Percentiles rank a stretch among this genome's conserved stretches.
Conservation (phyloP, 2,888 invertebrate genomes). For the Pandemis corylana region DNA sequence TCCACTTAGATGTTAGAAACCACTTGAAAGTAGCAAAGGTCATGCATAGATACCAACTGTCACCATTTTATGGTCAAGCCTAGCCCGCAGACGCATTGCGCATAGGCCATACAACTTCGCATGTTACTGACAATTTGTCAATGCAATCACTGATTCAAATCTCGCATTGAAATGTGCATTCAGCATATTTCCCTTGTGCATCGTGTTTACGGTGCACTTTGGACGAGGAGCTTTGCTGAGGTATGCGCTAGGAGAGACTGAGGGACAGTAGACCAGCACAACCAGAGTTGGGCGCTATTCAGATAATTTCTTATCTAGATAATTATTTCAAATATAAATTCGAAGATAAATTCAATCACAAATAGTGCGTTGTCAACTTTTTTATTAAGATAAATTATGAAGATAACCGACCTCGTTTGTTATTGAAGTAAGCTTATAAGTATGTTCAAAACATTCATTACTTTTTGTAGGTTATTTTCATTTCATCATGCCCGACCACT, state of each 20-base stretch:
- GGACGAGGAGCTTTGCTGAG: slow-evolving; percentile 13
- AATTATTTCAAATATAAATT: too few relatives aligned
- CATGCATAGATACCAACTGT: not conserved
- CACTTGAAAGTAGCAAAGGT: not conserved
- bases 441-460: too few relatives aligned
- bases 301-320: too few relatives aligned
- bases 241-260: not conserved
- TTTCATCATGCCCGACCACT: too few relatives aligned
- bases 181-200: slow-evolving; percentile 31
- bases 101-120: slow-evolving; percentile 11
- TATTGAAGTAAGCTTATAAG: too few relatives aligned
- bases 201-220: slow-evolving; percentile 20
- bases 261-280: slow-evolving; percentile 15
- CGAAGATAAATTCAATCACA: too few relatives aligned
- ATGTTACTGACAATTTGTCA: slow-evolving; percentile 38
- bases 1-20: not conserved
- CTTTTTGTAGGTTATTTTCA: too few relatives aligned
- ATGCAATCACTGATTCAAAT: slow-evolving; percentile 36
- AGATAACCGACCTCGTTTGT: too few relatives aligned
- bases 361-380: too few relatives aligned
- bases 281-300: too few relatives aligned
- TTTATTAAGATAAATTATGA: too few relatives aligned
- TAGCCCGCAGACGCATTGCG: slow-evolving; percentile 1
- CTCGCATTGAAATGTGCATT: slow-evolving; percentile 40
- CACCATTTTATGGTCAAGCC: not conserved